Conservation (phyloP, 1,140 invertebrate genomes). For the Ips typographus region DNA sequence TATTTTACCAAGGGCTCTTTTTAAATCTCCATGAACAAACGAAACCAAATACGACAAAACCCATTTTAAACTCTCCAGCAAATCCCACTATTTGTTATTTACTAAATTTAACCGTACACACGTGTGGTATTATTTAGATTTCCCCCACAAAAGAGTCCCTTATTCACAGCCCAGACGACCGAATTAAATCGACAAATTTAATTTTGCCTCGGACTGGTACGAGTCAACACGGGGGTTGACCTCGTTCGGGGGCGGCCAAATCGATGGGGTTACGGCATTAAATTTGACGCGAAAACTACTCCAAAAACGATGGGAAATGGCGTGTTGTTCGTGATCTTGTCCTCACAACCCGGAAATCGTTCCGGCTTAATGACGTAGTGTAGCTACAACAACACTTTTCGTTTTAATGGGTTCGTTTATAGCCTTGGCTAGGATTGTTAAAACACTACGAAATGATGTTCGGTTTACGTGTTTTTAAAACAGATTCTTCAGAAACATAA, state of each 20-base stretch:
- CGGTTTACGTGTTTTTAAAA: no score
- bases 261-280: slow-evolving; percentile 20
- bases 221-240: slow-evolving; percentile 11
- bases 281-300: slow-evolving; percentile 13
- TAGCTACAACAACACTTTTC: no score
- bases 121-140: not conserved
- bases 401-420: no score
- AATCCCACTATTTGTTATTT: not conserved
- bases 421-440: no score
- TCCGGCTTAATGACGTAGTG: not conserved
- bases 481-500: no score
- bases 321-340: slow-evolving; percentile 1
- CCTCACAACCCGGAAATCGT: slow-evolving; percentile 14
- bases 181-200: slow-evolving; percentile 19
- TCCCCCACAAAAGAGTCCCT: slow-evolving; percentile 2
- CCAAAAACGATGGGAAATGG: not conserved
- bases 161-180: not conserved
- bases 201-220: slow-evolving; percentile 15
- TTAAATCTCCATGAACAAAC: no score
- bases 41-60: no score
- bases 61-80: no score
- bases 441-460: no score
- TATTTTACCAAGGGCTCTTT: no score
- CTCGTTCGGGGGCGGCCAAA: slow-evolving; percentile 5
- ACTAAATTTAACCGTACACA: not conserved